Conservation (phyloP, 1,140 invertebrate genomes). For the Choristoneura fumiferana region DNA sequence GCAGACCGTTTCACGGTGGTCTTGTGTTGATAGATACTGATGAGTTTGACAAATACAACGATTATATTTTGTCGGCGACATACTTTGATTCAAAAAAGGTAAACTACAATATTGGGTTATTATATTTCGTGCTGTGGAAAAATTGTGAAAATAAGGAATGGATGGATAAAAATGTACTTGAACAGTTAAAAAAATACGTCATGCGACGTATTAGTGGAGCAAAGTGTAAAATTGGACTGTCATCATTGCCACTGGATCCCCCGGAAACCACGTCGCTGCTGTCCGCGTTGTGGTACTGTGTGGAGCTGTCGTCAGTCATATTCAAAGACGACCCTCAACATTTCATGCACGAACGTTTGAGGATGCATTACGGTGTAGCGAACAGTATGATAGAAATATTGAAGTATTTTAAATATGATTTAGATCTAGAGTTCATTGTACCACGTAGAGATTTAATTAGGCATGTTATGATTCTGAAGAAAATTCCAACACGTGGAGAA, state of each 20-base stretch:
- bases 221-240: constrained; percentile 36
- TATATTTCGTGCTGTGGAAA: constrained; percentile 41
- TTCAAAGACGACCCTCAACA: constrained; percentile 34
- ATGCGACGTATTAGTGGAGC: constrained; percentile 34
- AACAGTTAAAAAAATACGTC: constrained; percentile 37
- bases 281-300: constrained; percentile 42
- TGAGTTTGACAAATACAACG: constrained; percentile 40
- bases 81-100: constrained; percentile 40
- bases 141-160: constrained; percentile 44
- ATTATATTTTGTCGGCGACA: constrained; percentile 37
- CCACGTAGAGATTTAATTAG: constrained; percentile 35
- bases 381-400: constrained; percentile 40
- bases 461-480: constrained; percentile 37
- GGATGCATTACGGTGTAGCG: constrained; percentile 29
- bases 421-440: constrained; percentile 32
- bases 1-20: constrained; percentile 31
- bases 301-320: constrained; percentile 37
- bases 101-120: constrained; percentile 37
- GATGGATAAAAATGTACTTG: constrained; percentile 43
- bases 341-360: constrained; percentile 33
- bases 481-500: constrained; percentile 26
- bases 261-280: constrained; percentile 26
- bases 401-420: constrained; percentile 30
- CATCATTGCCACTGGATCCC: constrained; percentile 39
- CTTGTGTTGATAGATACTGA: constrained; percentile 33